phyloP scores from a whole-genome alignment of 2,113 vertebrate species.

The Nannospalax galili region DNA sequence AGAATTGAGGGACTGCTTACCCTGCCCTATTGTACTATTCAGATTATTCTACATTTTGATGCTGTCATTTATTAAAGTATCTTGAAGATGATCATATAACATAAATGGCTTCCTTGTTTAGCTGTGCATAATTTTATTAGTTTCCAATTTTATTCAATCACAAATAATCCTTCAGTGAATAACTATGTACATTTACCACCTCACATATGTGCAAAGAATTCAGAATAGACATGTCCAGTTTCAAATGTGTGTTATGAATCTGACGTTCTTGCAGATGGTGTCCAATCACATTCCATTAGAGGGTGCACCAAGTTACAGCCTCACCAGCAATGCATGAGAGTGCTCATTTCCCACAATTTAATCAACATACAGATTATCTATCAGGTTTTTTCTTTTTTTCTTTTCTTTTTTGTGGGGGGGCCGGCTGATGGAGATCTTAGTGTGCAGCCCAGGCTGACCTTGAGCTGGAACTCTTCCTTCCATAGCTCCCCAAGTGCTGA shows the following conservation, averaged over 20 bases:
- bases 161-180: background rate
- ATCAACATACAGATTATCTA: background rate
- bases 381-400: background rate
- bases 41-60: background rate
- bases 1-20: background rate
- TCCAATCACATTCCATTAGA: background rate
- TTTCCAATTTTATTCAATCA: slow-evolving; percentile 33
- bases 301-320: background rate
- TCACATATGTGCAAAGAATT: background rate
- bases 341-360: background rate
- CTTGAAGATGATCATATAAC: background rate
- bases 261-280: background rate
- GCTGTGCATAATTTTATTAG: background rate
- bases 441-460: background rate
- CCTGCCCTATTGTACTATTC: background rate
- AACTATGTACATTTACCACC: background rate
- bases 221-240: background rate
- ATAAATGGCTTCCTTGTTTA: background rate
- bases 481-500: background rate
- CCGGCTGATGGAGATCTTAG: background rate
- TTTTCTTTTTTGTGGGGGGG: too few relatives aligned
- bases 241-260: background rate
- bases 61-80: background rate
- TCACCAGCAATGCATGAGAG: background rate
- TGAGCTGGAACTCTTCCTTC: background rate